A percentile compares a stretch with the other conserved stretches of the same genome.
Evolutionary conservation across 2,888 invertebrate species (phyloP).

Genomic region (Ditula angustiorana): DNA sequence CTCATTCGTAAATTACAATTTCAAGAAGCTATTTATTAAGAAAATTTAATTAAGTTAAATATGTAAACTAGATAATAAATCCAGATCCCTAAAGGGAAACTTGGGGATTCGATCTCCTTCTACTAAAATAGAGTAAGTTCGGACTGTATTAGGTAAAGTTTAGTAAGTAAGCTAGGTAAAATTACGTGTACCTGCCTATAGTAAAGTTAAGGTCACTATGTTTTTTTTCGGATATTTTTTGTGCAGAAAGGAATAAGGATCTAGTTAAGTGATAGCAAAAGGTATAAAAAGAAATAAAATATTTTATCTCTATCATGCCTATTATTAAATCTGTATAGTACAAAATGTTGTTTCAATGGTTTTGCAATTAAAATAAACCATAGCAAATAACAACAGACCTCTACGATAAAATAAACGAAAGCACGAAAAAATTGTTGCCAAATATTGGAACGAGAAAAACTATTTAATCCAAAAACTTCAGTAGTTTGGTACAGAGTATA

Average conservation of each 20-base stretch:
- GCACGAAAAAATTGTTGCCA: conserved; percentile 59
- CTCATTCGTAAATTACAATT: no score
- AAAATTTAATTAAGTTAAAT: conserved; percentile 30
- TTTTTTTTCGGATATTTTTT: no score
- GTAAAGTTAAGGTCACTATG: no score
- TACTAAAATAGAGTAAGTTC: conserved; percentile 19
- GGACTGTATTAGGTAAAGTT: not conserved
- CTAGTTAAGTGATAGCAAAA: no score
- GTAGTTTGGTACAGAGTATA: conserved; percentile 73
- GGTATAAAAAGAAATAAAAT: no score
- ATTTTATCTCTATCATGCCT: no score
- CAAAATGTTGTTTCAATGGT: not conserved
- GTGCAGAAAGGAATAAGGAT: no score
- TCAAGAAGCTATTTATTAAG: conserved; percentile 16
- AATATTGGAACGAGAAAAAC: conserved; percentile 76
- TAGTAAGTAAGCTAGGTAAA: no score
- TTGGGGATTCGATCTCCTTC: conserved; percentile 23
- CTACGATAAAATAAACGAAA: conserved; percentile 39
- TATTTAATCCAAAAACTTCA: conserved; percentile 81
- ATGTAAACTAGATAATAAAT: conserved; percentile 28
- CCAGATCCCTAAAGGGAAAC: conserved; percentile 25
- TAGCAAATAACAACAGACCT: not conserved
- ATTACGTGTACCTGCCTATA: no score
- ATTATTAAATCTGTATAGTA: no score
- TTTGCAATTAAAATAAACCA: not conserved